Base-by-base conservation (phyloP, 2,888 invertebrate species). In the Agonum fuliginosum region DNA sequence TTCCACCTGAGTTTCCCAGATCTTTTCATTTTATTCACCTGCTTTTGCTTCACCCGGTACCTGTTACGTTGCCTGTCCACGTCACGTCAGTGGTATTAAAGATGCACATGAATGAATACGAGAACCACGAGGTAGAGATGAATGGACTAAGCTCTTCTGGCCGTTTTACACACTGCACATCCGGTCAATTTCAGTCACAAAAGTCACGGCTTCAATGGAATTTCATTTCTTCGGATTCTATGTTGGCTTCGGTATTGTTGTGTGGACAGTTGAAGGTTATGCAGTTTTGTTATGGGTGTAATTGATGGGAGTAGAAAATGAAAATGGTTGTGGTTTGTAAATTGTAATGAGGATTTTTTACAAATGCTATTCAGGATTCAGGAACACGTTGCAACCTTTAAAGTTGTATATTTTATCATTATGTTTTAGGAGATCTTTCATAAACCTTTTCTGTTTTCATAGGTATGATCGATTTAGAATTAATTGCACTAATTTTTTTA, bases 41-140 rank as follows among this genome's bases (percentile, higher is more conserved):
- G 46, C 17, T 62, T 19, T 37, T 12, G 1, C 17, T 62, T 14
- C 58, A 62, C n/a, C n/a, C n/a, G n/a, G n/a, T 62, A 30, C 58
- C 58, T 62, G 58, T 62, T 62, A 62, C 58, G 24, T 22, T 10
- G 48, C 17, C 8, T 24, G 10, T 22, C 54, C 14, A 17, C 46
- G n/a, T n/a, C 17, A 6, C 46, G 19, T 46, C 46, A 1, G n/a
- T 10, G 12, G 54, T 54, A 62, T 30, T 62, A 62, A 62, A n/a
- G 27, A 62, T 62, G 30, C 58, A 62, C 58, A 62, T 62, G 58
- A 62, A 62, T 62, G 58, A 62, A 62, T n/a, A n/a, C n/a, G n/a
- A n/a, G n/a, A n/a, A n/a, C n/a, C n/a, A 27, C 24, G 12, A 22
- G 27, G 1, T 54, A 12, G 24, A 12, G 4, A 0, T 62, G 58